Conservation (phyloP, 2,888 invertebrate genomes). For the Nymphalis c-album region DNA sequence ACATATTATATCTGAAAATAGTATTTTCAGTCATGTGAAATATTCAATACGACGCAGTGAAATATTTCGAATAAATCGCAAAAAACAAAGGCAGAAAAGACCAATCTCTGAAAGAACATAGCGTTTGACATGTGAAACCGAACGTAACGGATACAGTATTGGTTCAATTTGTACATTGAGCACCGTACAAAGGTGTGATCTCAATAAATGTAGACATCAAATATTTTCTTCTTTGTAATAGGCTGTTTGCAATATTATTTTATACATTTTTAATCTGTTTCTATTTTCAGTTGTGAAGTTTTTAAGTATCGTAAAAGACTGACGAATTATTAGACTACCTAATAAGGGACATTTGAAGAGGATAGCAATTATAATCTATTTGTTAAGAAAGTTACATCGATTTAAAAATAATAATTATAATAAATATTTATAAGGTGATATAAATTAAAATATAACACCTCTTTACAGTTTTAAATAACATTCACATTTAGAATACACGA, state of each 20-base stretch:
- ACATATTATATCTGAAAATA: conserved; percentile 15
- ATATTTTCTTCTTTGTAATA: conserved; percentile 20
- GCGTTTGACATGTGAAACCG: conserved; percentile 51
- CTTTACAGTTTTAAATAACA: too few relatives aligned
- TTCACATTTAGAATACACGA: too few relatives aligned
- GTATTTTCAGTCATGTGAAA: conserved; percentile 6
- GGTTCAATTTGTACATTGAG: conserved; percentile 25
- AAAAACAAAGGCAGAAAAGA: conserved; percentile 41
- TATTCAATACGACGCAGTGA: conserved; percentile 21
- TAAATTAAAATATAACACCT: too few relatives aligned
- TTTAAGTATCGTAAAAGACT: background rate
- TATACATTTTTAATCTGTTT: background rate
- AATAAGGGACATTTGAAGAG: too few relatives aligned
- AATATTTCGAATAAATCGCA: conserved; percentile 37
- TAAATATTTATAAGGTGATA: too few relatives aligned
- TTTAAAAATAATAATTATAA: too few relatives aligned
- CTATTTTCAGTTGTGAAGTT: background rate
- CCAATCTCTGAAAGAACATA: conserved; percentile 44
- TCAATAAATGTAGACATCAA: conserved; percentile 19
- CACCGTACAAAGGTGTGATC: conserved; percentile 23
- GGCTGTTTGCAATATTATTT: conserved; percentile 7
- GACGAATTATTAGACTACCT: too few relatives aligned
- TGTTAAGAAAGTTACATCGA: too few relatives aligned
- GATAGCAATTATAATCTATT: too few relatives aligned
- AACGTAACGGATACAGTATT: conserved; percentile 45